phyloP scores from a whole-genome alignment of 2,888 invertebrate species.

The Nycteola revayana region DNA sequence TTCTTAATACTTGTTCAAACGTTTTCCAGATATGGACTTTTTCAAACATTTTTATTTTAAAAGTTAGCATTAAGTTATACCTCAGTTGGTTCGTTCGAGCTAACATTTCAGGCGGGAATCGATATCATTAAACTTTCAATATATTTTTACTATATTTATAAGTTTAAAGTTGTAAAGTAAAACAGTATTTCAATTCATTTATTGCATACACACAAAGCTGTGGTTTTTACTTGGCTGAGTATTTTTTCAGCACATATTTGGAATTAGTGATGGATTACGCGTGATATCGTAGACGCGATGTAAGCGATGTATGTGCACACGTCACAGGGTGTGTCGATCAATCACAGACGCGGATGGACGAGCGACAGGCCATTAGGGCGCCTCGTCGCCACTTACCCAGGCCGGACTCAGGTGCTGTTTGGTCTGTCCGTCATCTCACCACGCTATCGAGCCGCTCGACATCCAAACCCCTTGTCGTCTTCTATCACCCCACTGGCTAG shows the following conservation, averaged over 20 bases:
- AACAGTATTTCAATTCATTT: no score
- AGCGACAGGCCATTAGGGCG: slow-evolving; percentile 76
- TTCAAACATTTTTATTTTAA: slow-evolving; percentile 37
- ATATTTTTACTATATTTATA: not conserved
- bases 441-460: slow-evolving; percentile 21
- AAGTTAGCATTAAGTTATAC: slow-evolving; percentile 35
- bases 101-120: slow-evolving; percentile 11
- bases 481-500: slow-evolving; percentile 48
- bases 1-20: slow-evolving; percentile 40
- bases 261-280: slow-evolving; percentile 68
- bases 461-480: slow-evolving; percentile 43
- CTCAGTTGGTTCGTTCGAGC: slow-evolving; percentile 2
- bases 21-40: slow-evolving; percentile 40
- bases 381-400: slow-evolving; percentile 49
- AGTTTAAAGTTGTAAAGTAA: not conserved
- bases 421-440: slow-evolving; percentile 34
- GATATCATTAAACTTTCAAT: slow-evolving; percentile 6
- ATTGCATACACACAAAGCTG: slow-evolving; percentile 1
- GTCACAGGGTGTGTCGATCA: slow-evolving; percentile 73
- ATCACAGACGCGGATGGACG: slow-evolving; percentile 72
- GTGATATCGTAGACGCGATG: slow-evolving; percentile 56
- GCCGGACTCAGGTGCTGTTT: slow-evolving; percentile 56
- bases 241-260: slow-evolving; percentile 43
- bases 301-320: slow-evolving; percentile 65
- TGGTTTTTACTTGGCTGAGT: slow-evolving; percentile 23